Conservation (phyloP, 2,888 invertebrate genomes). For the Hypselothyrea guttata region DNA sequence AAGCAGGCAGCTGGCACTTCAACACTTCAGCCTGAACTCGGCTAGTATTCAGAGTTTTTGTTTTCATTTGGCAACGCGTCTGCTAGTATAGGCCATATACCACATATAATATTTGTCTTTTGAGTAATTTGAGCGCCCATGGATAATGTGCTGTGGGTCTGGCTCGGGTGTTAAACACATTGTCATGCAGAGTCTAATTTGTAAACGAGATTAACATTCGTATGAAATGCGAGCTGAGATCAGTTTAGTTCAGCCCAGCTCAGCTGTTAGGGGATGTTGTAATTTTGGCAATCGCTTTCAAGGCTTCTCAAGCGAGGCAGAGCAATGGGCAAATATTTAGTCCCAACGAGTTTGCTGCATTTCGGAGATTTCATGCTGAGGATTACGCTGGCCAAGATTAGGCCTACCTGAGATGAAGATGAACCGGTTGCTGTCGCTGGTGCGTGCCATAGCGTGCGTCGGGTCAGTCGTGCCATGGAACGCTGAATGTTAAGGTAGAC, state of each 20-base stretch:
- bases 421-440: slow-evolving; percentile 54
- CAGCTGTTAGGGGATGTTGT: slow-evolving; percentile 36
- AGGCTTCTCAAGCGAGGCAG: slow-evolving; percentile 60
- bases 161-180: slow-evolving; percentile 66
- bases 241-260: slow-evolving; percentile 4
- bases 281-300: slow-evolving; percentile 63
- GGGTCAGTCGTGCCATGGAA: slow-evolving; percentile 54
- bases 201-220: slow-evolving; percentile 64
- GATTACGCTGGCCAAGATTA: slow-evolving; percentile 48
- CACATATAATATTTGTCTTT: slow-evolving; percentile 5
- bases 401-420: slow-evolving; percentile 51
- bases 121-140: slow-evolving; percentile 32
- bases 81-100: neutral
- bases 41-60: slow-evolving; percentile 16
- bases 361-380: neutral
- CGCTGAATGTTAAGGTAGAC: slow-evolving; percentile 80
- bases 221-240: slow-evolving; percentile 9
- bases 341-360: neutral
- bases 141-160: slow-evolving; percentile 29
- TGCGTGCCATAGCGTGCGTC: slow-evolving; percentile 36
- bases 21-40: slow-evolving; percentile 12
- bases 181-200: slow-evolving; percentile 67
- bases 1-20: slow-evolving; percentile 22
- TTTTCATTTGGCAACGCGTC: slow-evolving; percentile 26
- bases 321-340: slow-evolving; percentile 45